phyloP scores from a whole-genome alignment of 2,797 vertebrate genomes.

The Sebastes ruberrimus region DNA sequence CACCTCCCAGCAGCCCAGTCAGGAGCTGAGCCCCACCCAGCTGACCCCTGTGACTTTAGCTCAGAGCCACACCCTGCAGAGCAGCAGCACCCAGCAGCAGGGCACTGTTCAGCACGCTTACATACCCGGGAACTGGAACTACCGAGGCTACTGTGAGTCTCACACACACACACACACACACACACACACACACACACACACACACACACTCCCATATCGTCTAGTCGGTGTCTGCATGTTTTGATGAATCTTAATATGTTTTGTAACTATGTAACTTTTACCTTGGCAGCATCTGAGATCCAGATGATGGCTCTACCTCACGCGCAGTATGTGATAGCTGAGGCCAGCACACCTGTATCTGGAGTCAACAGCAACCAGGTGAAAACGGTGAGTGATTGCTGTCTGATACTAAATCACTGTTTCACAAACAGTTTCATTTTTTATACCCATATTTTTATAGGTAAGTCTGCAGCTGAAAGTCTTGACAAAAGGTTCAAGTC shows the following conservation, averaged over 20 bases:
- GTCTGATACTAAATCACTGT: background rate
- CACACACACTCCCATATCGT: too few species aligned
- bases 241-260: background rate
- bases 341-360: slow-evolving; percentile 88
- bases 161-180: too few species aligned
- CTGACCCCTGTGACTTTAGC: slow-evolving; percentile 84
- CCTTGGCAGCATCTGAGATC: slow-evolving; percentile 91
- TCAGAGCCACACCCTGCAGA: slow-evolving; percentile 85
- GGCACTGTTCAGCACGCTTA: slow-evolving; percentile 92
- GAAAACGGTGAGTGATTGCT: slow-evolving; percentile 86
- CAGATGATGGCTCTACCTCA: slow-evolving; percentile 99
- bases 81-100: slow-evolving; percentile 79
- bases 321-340: slow-evolving; percentile 95
- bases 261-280: background rate
- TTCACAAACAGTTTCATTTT: background rate
- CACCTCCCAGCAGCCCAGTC: slow-evolving; percentile 87
- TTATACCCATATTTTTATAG: background rate
- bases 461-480: background rate
- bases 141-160: slow-evolving; percentile 91
- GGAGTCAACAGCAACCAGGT: slow-evolving; percentile 89
- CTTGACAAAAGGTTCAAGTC: too few species aligned
- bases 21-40: slow-evolving; percentile 91
- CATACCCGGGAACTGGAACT: slow-evolving; percentile 94
- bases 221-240: background rate
- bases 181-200: background rate